Percentiles rank a stretch among this genome's conserved stretches.
phyloP scores from a whole-genome alignment of 2,113 vertebrate genomes.

The Glaucomys volans region DNA sequence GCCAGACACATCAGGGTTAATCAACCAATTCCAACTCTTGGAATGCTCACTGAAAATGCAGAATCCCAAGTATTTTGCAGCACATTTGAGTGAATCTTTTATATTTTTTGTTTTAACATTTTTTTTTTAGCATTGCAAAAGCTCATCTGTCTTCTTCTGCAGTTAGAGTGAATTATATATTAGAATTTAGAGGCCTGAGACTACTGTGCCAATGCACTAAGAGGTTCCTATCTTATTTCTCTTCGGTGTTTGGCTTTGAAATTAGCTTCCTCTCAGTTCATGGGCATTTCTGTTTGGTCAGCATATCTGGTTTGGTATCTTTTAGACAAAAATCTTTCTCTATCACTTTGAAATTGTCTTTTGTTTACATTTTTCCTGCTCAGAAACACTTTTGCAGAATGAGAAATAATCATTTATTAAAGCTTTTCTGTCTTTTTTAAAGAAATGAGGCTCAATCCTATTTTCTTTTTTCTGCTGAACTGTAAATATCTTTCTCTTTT shows the following conservation, averaged over 20 bases:
- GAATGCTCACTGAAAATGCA: constrained; percentile 20
- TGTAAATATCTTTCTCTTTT: neutral
- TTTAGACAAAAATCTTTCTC: constrained; percentile 28
- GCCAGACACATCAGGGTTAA: neutral
- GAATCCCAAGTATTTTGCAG: constrained; percentile 20
- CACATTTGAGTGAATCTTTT: constrained; percentile 33
- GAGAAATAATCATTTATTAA: constrained; percentile 62
- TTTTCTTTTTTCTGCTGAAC: neutral
- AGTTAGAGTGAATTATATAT: constrained; percentile 41
- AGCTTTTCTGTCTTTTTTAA: neutral
- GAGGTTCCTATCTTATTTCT: constrained; percentile 40
- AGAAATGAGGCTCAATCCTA: constrained; percentile 21
- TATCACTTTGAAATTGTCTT: constrained; percentile 64
- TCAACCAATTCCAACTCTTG: neutral
- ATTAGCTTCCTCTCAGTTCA: constrained; percentile 59
- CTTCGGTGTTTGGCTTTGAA: constrained; percentile 72
- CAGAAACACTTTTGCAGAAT: constrained; percentile 22
- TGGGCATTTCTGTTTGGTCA: constrained; percentile 54
- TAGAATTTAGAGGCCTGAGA: constrained; percentile 39
- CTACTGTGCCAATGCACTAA: neutral
- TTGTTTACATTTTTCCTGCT: constrained; percentile 34
- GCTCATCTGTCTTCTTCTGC: constrained; percentile 43
- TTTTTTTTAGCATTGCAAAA: constrained; percentile 20
- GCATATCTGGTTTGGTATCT: constrained; percentile 42
- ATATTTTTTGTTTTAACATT: constrained; percentile 9